These are phyloP conservation scores for Lycodopsis pacificus DNA, from an alignment of 2,797 vertebrate genomes.

Conservation along the genomic window DNA sequence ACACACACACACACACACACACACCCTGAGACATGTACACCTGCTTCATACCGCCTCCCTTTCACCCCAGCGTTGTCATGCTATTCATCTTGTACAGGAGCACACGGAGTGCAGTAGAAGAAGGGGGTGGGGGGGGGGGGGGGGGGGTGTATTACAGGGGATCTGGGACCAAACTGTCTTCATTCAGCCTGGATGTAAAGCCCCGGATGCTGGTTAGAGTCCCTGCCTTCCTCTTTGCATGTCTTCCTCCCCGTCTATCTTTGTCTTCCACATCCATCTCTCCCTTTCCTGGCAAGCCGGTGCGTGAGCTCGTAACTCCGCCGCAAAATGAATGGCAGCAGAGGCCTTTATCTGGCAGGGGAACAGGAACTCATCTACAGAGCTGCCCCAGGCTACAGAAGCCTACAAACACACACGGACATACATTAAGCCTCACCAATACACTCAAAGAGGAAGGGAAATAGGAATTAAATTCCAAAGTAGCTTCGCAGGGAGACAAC, in stretches of 20 bases:
- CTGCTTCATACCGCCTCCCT: constrained; percentile 33
- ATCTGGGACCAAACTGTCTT: constrained; percentile 47
- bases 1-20: constrained; percentile 23
- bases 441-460: constrained; percentile 37
- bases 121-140: not conserved
- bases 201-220: constrained; percentile 27
- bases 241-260: constrained; percentile 29
- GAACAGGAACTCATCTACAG: constrained; percentile 58
- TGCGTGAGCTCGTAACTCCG: constrained; percentile 46
- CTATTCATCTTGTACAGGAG: constrained; percentile 50
- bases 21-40: constrained; percentile 43
- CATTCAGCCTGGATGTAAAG: constrained; percentile 36
- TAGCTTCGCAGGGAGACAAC: constrained; percentile 34
- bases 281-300: constrained; percentile 15
- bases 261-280: constrained; percentile 11
- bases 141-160: constrained; percentile 27
- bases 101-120: constrained; percentile 5
- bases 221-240: constrained; percentile 28
- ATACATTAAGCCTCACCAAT: constrained; percentile 49
- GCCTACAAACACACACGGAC: constrained; percentile 42
- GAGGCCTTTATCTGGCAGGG: constrained; percentile 63
- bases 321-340: constrained; percentile 54
- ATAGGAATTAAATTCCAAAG: constrained; percentile 54
- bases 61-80: constrained; percentile 46
- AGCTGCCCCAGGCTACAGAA: constrained; percentile 50